These are phyloP conservation scores for Ridgeia piscesae DNA, from an alignment of 1,140 invertebrate genomes.

Conservation along the genomic window DNA sequence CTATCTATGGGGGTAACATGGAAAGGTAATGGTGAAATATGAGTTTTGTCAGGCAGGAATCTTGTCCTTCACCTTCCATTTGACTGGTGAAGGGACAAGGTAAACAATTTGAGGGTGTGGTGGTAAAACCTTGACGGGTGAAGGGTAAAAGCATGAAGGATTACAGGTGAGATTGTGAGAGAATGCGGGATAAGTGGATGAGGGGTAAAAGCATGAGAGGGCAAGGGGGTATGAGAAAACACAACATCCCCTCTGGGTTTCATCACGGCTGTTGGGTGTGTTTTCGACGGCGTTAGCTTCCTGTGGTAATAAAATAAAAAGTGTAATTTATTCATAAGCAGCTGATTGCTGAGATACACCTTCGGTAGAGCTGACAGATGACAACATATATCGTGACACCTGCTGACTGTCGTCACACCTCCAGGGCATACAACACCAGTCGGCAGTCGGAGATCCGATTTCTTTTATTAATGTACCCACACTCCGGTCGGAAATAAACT, in stretches of 20 bases:
- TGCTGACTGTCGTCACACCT: neutral
- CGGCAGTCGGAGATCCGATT: neutral
- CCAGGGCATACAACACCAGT: neutral
- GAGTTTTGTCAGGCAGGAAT: too few relatives aligned
- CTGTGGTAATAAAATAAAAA: neutral
- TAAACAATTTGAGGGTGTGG: too few relatives aligned
- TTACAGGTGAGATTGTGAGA: too few relatives aligned
- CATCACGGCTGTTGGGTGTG: neutral
- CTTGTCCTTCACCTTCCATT: too few relatives aligned
- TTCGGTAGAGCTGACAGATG: neutral
- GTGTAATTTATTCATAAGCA: conserved; percentile 2
- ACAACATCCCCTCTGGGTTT: neutral
- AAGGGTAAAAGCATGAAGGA: too few relatives aligned
- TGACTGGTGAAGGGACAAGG: too few relatives aligned
- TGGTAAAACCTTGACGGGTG: too few relatives aligned
- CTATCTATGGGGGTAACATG: too few relatives aligned
- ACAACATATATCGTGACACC: neutral
- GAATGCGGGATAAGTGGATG: too few relatives aligned
- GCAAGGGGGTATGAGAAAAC: neutral
- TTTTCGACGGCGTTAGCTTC: neutral
- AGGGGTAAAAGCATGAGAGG: too few relatives aligned
- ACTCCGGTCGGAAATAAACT: too few relatives aligned
- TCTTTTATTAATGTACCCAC: neutral
- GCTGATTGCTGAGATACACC: neutral
- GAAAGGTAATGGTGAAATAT: too few relatives aligned